Evolutionary conservation across 2,888 invertebrate genomes (phyloP).

Genomic region (Chrysodeixis includens): DNA sequence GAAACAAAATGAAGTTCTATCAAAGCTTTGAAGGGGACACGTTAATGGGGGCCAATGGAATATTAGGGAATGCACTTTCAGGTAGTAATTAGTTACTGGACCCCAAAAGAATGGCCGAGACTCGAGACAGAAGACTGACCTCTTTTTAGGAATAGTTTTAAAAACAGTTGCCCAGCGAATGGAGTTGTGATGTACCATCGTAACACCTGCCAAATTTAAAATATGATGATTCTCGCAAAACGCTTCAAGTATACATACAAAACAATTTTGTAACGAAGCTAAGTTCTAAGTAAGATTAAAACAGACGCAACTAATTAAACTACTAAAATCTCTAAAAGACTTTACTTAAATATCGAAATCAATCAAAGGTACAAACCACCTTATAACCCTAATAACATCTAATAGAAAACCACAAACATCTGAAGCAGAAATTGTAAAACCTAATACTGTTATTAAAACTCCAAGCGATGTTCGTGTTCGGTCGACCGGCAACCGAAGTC

Average conservation of each 20-base stretch:
- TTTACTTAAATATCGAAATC: neutral
- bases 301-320: no score
- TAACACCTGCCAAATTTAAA: no score
- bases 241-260: no score
- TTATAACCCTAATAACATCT: neutral
- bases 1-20: constrained; percentile 48
- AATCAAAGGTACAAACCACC: neutral
- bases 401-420: constrained; percentile 10
- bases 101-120: no score
- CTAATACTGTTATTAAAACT: constrained; percentile 46
- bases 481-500: constrained; percentile 27
- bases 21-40: constrained; percentile 46
- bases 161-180: no score
- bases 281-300: no score
- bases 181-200: no score
- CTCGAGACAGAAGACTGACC: no score
- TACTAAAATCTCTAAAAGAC: neutral
- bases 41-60: constrained; percentile 30
- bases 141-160: neutral
- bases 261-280: no score
- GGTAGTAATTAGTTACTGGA: neutral
- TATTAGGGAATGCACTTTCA: constrained; percentile 29
- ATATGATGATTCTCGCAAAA: no score
- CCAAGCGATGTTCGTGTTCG: constrained; percentile 41
- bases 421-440: constrained; percentile 24